A percentile compares a stretch with the other conserved stretches of the same genome.
Evolutionary conservation across 2,888 invertebrate species (phyloP).

Genomic region (Neoaliturus tenellus): DNA sequence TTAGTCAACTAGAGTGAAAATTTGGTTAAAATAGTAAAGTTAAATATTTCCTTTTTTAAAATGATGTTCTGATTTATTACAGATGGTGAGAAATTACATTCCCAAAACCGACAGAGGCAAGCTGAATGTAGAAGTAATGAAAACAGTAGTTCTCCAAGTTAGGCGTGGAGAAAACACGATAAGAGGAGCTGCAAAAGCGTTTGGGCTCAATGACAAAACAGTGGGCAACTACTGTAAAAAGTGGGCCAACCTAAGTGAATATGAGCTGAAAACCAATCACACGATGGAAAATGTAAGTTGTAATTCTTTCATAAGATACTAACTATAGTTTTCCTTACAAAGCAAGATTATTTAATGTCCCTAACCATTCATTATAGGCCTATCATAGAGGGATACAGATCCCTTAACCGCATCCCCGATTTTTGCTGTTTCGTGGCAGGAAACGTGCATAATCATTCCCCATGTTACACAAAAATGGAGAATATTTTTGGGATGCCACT

Average conservation of each 20-base stretch:
- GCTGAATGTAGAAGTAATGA: background rate
- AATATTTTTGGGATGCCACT: no score
- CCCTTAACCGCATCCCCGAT: no score
- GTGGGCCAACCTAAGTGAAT: background rate
- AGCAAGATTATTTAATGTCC: background rate
- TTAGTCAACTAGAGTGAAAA: no score
- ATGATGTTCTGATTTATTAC: background rate
- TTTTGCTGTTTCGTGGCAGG: no score
- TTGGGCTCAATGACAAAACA: conserved; percentile 37
- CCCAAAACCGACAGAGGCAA: background rate
- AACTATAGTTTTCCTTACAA: background rate
- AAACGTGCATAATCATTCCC: no score
- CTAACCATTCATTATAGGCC: no score
- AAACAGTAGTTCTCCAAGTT: conserved; percentile 30
- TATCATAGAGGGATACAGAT: no score
- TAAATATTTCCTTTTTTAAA: background rate
- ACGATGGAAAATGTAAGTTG: conserved; percentile 20
- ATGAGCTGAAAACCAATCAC: background rate
- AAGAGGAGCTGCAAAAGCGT: conserved; percentile 11
- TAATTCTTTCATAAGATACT: background rate
- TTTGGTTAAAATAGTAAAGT: background rate
- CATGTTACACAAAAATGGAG: no score
- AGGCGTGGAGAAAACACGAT: conserved; percentile 1
- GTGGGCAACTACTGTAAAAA: conserved; percentile 47
- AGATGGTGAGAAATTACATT: background rate